These are phyloP conservation scores for Trissolcus brochymenae DNA, from an alignment of 2,888 invertebrate genomes.

Conservation along the genomic window DNA sequence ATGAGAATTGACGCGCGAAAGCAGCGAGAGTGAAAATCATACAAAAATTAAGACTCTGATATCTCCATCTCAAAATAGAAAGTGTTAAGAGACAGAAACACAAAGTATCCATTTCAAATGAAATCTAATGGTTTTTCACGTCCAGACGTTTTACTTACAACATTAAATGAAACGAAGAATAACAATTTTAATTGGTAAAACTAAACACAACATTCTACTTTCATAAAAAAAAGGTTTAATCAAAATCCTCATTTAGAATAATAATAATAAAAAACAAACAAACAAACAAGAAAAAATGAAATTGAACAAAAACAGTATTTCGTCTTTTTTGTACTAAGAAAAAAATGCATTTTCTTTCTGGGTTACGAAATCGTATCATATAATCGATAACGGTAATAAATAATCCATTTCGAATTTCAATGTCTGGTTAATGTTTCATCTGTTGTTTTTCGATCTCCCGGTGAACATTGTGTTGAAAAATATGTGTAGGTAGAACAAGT, in stretches of 20 bases:
- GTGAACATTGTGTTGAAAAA: slow-evolving; percentile 39
- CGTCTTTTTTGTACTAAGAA: too few relatives aligned
- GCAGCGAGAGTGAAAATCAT: slow-evolving; percentile 49
- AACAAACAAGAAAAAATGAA: too few relatives aligned
- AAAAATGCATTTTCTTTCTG: too few relatives aligned
- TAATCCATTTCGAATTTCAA: slow-evolving; percentile 20
- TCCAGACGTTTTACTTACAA: background rate
- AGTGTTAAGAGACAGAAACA: slow-evolving; percentile 34
- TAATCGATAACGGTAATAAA: slow-evolving; percentile 14
- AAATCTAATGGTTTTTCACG: slow-evolving; percentile 7
- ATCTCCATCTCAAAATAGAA: slow-evolving; percentile 54
- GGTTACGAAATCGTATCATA: background rate
- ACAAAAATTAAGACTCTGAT: slow-evolving; percentile 35
- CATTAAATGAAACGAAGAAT: background rate
- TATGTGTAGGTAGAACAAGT: slow-evolving; percentile 70
- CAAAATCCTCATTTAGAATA: too few relatives aligned
- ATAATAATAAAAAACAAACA: too few relatives aligned
- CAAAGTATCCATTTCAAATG: slow-evolving; percentile 12
- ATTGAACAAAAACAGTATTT: too few relatives aligned
- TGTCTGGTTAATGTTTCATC: slow-evolving; percentile 52
- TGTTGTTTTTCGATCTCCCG: slow-evolving; percentile 43
- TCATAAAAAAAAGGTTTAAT: too few relatives aligned
- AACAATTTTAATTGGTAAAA: background rate
- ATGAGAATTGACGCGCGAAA: slow-evolving; percentile 34
- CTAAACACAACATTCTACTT: too few relatives aligned